Conservation (phyloP, 2,113 vertebrate genomes). For the Elgaria multicarinata region DNA sequence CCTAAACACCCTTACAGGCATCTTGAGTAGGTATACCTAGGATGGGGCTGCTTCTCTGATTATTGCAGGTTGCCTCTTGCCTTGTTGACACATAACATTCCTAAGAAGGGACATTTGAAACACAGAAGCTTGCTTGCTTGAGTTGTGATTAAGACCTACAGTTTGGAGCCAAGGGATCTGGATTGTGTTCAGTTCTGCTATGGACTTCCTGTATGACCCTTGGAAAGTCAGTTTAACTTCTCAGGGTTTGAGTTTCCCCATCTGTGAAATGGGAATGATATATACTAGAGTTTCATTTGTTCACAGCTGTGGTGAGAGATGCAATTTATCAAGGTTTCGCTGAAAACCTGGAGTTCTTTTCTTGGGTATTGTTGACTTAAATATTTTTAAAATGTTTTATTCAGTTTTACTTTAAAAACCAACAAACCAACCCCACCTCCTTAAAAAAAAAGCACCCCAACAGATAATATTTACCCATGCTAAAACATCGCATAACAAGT, state of each 20-base stretch:
- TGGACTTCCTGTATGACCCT: constrained; percentile 47
- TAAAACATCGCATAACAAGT: not conserved
- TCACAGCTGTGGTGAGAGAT: not conserved
- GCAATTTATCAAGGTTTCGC: not conserved
- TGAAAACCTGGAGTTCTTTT: not conserved
- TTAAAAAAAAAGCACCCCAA: not conserved
- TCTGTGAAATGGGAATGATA: constrained; percentile 29
- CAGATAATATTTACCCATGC: not conserved
- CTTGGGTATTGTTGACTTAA: accelerated
- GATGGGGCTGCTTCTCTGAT: constrained; percentile 15
- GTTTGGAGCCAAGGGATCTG: constrained; percentile 48
- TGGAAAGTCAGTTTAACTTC: not conserved
- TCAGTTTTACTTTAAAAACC: not conserved
- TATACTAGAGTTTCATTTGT: not conserved
- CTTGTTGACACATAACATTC: constrained; percentile 61
- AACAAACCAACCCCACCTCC: not conserved
- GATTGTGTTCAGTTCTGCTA: constrained; percentile 32
- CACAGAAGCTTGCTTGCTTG: not conserved
- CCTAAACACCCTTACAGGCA: no score
- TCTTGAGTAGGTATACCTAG: not conserved
- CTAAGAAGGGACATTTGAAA: constrained; percentile 26
- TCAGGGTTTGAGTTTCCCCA: constrained; percentile 22
- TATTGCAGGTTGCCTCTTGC: constrained; percentile 53
- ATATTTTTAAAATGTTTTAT: not conserved
- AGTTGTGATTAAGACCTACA: constrained; percentile 36